These are phyloP conservation scores for Paramormyrops kingsleyae DNA, from an alignment of 2,113 vertebrate genomes.

Conservation along the genomic window DNA sequence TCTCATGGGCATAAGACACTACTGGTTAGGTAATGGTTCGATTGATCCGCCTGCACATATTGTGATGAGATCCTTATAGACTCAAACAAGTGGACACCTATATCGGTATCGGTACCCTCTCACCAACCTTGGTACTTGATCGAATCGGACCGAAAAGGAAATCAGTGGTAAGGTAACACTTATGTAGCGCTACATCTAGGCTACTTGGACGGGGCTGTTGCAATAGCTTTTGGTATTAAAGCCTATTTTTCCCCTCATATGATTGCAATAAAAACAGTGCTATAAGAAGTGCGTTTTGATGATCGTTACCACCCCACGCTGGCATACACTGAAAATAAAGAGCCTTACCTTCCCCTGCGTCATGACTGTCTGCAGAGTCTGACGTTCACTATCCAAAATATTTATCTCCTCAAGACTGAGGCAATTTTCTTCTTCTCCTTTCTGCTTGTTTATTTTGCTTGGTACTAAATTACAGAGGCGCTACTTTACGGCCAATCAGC, in stretches of 20 bases:
- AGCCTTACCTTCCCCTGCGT: constrained; percentile 84
- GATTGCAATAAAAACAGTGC: background rate
- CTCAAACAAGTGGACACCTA: no score
- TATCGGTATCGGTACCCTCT: background rate
- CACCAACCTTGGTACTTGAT: background rate
- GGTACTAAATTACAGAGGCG: background rate
- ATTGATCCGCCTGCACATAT: background rate
- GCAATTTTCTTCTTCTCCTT: background rate
- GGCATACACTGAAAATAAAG: background rate
- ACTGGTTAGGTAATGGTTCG: background rate
- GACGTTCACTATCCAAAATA: background rate
- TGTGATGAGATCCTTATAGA: background rate
- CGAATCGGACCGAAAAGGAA: background rate
- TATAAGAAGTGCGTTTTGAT: background rate
- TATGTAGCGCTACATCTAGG: background rate
- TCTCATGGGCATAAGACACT: background rate
- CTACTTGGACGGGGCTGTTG: background rate
- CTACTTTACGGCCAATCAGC: background rate
- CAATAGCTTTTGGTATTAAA: background rate
- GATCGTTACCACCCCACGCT: background rate
- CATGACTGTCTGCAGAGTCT: constrained; percentile 57
- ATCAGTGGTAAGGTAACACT: background rate
- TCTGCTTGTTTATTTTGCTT: background rate
- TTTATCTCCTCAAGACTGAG: constrained; percentile 11
- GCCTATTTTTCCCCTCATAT: background rate